phyloP scores from a whole-genome alignment of 2,888 invertebrate species.

The Spialia ferax region DNA sequence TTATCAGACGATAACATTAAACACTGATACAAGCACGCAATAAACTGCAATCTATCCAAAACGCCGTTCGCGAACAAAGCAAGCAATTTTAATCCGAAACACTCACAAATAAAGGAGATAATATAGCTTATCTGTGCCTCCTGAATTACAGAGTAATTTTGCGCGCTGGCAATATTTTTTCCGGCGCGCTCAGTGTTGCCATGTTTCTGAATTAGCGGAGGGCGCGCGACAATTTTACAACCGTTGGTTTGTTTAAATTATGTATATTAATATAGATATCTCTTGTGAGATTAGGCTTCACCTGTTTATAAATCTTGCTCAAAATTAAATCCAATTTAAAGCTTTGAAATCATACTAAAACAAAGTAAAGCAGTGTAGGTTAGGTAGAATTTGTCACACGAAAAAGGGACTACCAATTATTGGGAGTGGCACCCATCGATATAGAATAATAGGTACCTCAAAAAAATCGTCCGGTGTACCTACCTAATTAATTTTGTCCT shows the following conservation, averaged over 20 bases:
- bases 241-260: constrained; percentile 16
- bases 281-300: constrained; percentile 7
- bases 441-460: no score
- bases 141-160: constrained; percentile 39
- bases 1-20: constrained; percentile 19
- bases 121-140: constrained; percentile 36
- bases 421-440: no score
- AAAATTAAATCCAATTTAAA: no score
- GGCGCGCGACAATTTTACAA: constrained; percentile 34
- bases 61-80: constrained; percentile 23
- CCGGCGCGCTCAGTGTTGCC: constrained; percentile 33
- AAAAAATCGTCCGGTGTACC: no score
- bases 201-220: constrained; percentile 37
- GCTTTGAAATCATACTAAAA: no score
- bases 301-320: constrained; percentile 4
- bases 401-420: no score
- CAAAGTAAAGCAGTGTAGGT: no score
- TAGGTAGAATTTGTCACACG: no score
- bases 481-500: no score
- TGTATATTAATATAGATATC: background rate
- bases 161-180: constrained; percentile 36
- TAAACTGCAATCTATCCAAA: constrained; percentile 38
- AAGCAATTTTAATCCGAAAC: constrained; percentile 36
- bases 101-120: constrained; percentile 38
- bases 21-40: constrained; percentile 12